Base-by-base conservation (phyloP, 2,113 vertebrate species). In the Neodon shergylaensis region DNA sequence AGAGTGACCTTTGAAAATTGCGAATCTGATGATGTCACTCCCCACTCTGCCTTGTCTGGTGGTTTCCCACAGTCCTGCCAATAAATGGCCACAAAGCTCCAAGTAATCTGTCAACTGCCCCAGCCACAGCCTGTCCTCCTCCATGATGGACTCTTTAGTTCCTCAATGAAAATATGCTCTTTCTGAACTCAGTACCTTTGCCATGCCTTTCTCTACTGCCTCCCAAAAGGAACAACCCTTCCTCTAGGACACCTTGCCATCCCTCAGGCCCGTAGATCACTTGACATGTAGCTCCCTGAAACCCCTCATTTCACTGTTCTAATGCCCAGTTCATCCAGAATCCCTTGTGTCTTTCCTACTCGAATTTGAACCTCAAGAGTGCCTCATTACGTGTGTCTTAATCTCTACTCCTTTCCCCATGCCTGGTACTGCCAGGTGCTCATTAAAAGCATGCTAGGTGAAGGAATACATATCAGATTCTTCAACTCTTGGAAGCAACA, bases 181-280 rank as follows among this genome's bases (percentile, higher is more conserved):
- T 81, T 65, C 72, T 94, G 44, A 65, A 84, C 39, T 44, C 88
- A 93, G 76, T 19, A 61, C 52, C 33, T 94, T 78, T 77, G 65
- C 19, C 12, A 19, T 7, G 9, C 11, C 91, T 49, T 92, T 94
- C 58, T 31, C 73, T 52, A 54, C 17, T 82, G 44, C 42, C 31
- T 65, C 91, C 76, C 39, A 74, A 36, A 26, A 79, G 44, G 73
- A 89, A 83, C 54, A 5, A 4, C 19, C n/a, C 78, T 89, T 74
- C 36, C 65, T 92, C 83, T 33, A 47, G 58, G 76, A 92, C 83
- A 81, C 65, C 90, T 79, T 85, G 54, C 52, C 26, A 76, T 24
- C 13, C 87, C 70, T 52, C 42, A 42, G 33, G 33, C n/a, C 54
- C 84, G 0, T 33, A 84, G 78, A 39, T 49, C 1, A 0, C n/a